These are phyloP conservation scores for Holothuria scabra DNA, from an alignment of 53 echinoderm and acorn worm species.

Conservation along the genomic window DNA sequence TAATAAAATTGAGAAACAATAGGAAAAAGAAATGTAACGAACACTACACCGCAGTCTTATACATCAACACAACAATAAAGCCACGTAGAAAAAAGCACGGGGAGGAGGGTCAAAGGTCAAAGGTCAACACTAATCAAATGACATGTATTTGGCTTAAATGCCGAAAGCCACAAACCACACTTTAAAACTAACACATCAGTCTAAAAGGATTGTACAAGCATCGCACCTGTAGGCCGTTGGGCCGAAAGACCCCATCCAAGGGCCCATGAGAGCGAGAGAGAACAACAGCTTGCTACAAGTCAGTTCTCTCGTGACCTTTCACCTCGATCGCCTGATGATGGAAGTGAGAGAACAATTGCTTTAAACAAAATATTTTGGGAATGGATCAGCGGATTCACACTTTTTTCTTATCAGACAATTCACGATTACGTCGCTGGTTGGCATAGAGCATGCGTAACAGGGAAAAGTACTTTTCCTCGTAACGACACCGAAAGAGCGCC, in stretches of 20 bases:
- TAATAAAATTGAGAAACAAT: conserved; percentile 6
- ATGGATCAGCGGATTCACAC: no score
- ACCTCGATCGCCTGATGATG: conserved; percentile 44
- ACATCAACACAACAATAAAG: conserved; percentile 47
- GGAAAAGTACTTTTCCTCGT: no score
- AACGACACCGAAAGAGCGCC: no score
- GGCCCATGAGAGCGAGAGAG: conserved; percentile 24
- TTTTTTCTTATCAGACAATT: no score
- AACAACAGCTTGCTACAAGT: conserved; percentile 41
- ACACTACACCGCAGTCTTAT: conserved; percentile 45
- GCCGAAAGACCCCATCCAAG: conserved; percentile 20
- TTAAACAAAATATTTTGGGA: no score
- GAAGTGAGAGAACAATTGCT: conserved; percentile 32
- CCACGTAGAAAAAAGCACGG: conserved; percentile 47
- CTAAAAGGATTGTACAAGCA: conserved; percentile 44
- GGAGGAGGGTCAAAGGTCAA: conserved; percentile 49
- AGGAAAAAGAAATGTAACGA: conserved; percentile 34
- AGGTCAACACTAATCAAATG: conserved; percentile 37
- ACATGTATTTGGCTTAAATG: conserved; percentile 40
- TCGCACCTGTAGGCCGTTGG: conserved; percentile 29
- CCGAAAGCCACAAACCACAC: conserved; percentile 46
- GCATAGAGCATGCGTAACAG: no score
- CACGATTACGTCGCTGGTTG: no score
- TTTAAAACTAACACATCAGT: conserved; percentile 44
- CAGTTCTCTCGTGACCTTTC: conserved; percentile 44